Evolutionary conservation across 2,888 invertebrate genomes (phyloP).

Genomic region (Penaeus monodon): DNA sequence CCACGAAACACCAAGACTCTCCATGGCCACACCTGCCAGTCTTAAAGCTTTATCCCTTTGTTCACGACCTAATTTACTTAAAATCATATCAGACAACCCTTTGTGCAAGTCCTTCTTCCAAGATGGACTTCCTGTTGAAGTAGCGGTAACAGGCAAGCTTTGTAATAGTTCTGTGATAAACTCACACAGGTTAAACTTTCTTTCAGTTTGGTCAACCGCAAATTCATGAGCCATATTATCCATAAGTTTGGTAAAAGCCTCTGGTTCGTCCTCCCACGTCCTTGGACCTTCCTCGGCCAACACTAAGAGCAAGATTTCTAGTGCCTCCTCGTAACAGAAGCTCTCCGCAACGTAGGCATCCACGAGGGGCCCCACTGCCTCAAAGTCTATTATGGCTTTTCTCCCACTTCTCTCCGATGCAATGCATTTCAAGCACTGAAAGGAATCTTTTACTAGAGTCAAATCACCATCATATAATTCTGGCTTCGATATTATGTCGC

Average conservation of each 20-base stretch:
- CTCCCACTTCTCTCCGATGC: slow-evolving; percentile 78
- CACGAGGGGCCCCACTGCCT: slow-evolving; percentile 77
- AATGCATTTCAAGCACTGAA: slow-evolving; percentile 68
- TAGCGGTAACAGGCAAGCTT: slow-evolving; percentile 69
- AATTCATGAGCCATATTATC: slow-evolving; percentile 88
- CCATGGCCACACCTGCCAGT: slow-evolving; percentile 83
- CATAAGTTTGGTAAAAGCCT: slow-evolving; percentile 84
- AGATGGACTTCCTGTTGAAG: slow-evolving; percentile 74
- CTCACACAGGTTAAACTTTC: slow-evolving; percentile 87
- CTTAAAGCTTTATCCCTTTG: slow-evolving; percentile 91
- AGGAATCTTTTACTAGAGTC: slow-evolving; percentile 80
- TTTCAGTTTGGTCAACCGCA: slow-evolving; percentile 87
- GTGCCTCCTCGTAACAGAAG: slow-evolving; percentile 89
- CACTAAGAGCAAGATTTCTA: slow-evolving; percentile 78
- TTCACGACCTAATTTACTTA: slow-evolving; percentile 86
- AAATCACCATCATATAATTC: slow-evolving; percentile 85
- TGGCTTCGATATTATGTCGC: slow-evolving; percentile 78
- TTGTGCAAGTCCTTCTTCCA: slow-evolving; percentile 83
- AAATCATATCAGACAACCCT: slow-evolving; percentile 85
- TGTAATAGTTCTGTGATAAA: slow-evolving; percentile 50
- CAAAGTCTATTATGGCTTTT: slow-evolving; percentile 77
- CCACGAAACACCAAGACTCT: slow-evolving; percentile 88
- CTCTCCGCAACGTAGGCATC: slow-evolving; percentile 86
- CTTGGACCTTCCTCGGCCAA: slow-evolving; percentile 52
- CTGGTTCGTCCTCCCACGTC: slow-evolving; percentile 67